Evolutionary conservation across 2,113 vertebrate species (phyloP), one percentile per base, ranked within the genome.

Genomic region (Mesocricetus auratus): DNA sequence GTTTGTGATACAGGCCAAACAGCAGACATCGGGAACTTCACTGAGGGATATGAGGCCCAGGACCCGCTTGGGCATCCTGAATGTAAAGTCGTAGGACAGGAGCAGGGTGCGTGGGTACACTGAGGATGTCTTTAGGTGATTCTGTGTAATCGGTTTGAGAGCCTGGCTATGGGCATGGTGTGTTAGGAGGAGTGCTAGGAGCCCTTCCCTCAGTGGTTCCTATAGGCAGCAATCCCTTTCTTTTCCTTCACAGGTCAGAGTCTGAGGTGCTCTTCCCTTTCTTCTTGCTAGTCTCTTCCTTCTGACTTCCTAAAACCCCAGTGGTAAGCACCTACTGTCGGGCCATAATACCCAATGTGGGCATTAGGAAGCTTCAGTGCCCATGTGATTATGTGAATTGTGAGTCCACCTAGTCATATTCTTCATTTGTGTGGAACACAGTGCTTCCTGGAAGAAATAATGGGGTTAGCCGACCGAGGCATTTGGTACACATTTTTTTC

Each of bases 401-500:
- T 60, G 77, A 66, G 69, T 22, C 39, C 82, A 88, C 17, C 45
- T 53, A n/a, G 74, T 31, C 56, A 16, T 33, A 16, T 33, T 86
- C 69, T 96, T 12, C 2, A 15, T 42, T 42, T 39, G 1, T 3
- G 9, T 78, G 75, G 45, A n/a, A 68, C 17, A 17, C 36, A 24
- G n/a, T n/a, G 88, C 68, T 88, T 77, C 66, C 33, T 64, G 64
- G 64, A 68, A 86, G 66, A 19, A 88, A 60, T 89, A 71, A 94
- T 42, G 45, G 64, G 45, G 16, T 86, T 85, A 85, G 79, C 50
- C 64, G 16, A 71, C n/a, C 15, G 81, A 83, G 29, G 60, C 62
- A 36, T 56, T 96, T 75, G 58, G 68, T 36, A 74, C 10, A 53
- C 26, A 58, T 47, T 85, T 95, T 95, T 11, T 92, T 91, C 73